These are phyloP conservation scores for Nothobranchius kuhntae DNA, from an alignment of 2,113 vertebrate species.

Conservation along the genomic window DNA sequence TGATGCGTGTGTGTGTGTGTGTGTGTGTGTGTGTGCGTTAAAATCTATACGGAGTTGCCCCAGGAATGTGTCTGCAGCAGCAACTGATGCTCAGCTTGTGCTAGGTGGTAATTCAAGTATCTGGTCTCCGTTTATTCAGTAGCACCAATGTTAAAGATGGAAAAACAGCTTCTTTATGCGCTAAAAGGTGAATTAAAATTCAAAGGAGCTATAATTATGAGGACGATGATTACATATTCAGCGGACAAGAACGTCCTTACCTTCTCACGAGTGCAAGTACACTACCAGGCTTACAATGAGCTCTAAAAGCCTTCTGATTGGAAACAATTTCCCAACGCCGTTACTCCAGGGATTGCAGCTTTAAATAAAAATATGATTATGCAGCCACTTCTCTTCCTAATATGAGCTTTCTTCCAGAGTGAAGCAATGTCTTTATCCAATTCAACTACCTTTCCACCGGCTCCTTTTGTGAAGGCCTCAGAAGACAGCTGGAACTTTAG, in stretches of 20 bases:
- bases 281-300: background rate
- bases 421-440: no score
- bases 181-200: slow-evolving; percentile 38
- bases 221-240: slow-evolving; percentile 42
- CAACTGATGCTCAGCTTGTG: slow-evolving; percentile 7
- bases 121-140: slow-evolving; percentile 25
- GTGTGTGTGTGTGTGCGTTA: slow-evolving; percentile 17
- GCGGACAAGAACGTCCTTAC: slow-evolving; percentile 18
- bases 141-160: slow-evolving; percentile 14
- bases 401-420: background rate
- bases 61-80: slow-evolving; percentile 18
- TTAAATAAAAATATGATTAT: slow-evolving; percentile 39
- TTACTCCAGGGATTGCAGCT: slow-evolving; percentile 16
- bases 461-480: background rate
- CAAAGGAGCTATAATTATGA: slow-evolving; percentile 45
- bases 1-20: slow-evolving; percentile 31
- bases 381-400: slow-evolving; percentile 9
- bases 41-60: slow-evolving; percentile 47
- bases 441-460: no score
- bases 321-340: slow-evolving; percentile 1
- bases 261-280: slow-evolving; percentile 27
- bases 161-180: slow-evolving; percentile 16
- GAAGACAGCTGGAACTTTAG: slow-evolving; percentile 4
- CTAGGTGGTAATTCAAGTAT: background rate
- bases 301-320: background rate